phyloP scores from a whole-genome alignment of 92 coral and sea anemone species.

The Epizoanthus rinbou region DNA sequence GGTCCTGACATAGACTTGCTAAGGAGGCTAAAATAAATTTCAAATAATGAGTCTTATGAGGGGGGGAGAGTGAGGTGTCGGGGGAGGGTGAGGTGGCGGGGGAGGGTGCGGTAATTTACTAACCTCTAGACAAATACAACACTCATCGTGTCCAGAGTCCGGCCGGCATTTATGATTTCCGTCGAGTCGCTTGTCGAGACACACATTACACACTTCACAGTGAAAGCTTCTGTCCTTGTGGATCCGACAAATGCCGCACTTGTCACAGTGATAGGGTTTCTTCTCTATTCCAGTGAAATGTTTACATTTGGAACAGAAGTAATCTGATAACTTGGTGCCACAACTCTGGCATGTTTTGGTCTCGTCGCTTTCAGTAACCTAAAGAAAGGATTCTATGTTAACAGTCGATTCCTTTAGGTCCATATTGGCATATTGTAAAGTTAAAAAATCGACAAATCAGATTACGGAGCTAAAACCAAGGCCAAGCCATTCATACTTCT shows the following conservation, averaged over 20 bases:
- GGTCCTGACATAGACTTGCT: no score
- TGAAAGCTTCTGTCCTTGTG: slow-evolving; percentile 85
- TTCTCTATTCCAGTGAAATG: slow-evolving; percentile 80
- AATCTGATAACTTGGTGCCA: slow-evolving; percentile 65
- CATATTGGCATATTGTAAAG: no score
- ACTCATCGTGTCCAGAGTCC: slow-evolving; percentile 88
- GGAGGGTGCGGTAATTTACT: neutral
- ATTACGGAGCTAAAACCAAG: no score
- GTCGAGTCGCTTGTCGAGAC: slow-evolving; percentile 70
- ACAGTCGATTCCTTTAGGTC: no score
- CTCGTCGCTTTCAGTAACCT: slow-evolving; percentile 58
- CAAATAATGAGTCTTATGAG: no score
- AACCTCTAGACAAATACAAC: slow-evolving; percentile 93
- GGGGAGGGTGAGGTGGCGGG: no score
- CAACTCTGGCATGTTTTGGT: slow-evolving; percentile 68
- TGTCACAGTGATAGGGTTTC: slow-evolving; percentile 80
- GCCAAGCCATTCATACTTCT: neutral
- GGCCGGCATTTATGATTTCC: slow-evolving; percentile 87
- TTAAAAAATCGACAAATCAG: no score
- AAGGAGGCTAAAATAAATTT: no score
- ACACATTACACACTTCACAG: slow-evolving; percentile 88
- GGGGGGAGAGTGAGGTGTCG: no score
- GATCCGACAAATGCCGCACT: slow-evolving; percentile 87
- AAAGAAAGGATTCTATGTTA: neutral
- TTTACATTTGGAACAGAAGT: slow-evolving; percentile 82